Evolutionary conservation across 2,797 vertebrate species (phyloP).

Genomic region (Huso huso): DNA sequence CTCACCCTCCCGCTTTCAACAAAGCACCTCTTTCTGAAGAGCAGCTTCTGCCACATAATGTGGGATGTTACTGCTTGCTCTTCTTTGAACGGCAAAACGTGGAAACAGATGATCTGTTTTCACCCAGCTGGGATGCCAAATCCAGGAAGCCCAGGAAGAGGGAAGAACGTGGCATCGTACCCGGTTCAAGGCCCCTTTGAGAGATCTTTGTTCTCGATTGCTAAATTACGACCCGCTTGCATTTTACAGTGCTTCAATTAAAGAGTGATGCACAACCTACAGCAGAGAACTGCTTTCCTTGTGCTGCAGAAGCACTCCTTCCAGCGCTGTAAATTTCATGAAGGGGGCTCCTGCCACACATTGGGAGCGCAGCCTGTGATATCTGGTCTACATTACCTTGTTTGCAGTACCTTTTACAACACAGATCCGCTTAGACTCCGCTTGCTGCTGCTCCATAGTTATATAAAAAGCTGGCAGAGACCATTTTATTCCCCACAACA

Average conservation of each 20-base stretch:
- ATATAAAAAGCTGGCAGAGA: conserved; percentile 27
- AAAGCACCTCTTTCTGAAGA: conserved; percentile 35
- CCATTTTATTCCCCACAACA: conserved; percentile 12
- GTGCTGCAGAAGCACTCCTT: neutral
- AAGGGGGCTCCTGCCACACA: neutral
- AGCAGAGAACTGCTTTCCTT: neutral
- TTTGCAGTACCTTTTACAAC: conserved; percentile 23
- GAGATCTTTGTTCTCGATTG: too few species aligned
- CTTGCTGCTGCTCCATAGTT: conserved; percentile 24
- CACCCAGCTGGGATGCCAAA: conserved; percentile 17
- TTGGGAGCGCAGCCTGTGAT: neutral
- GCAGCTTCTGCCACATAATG: conserved; percentile 29
- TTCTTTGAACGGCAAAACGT: conserved; percentile 20
- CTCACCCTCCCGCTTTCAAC: conserved; percentile 23
- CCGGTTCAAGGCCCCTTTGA: neutral
- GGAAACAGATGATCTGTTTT: conserved; percentile 31
- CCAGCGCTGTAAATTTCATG: neutral
- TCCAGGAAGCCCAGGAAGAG: neutral
- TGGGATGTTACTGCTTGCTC: conserved; percentile 30
- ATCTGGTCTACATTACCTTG: conserved; percentile 29
- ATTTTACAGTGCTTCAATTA: neutral
- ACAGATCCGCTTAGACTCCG: conserved; percentile 19
- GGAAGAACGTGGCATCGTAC: neutral
- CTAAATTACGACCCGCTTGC: too few species aligned
- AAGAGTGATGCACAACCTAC: neutral